Evolutionary conservation across 2,888 invertebrate species (phyloP).

Genomic region (Heliconius cydno): DNA sequence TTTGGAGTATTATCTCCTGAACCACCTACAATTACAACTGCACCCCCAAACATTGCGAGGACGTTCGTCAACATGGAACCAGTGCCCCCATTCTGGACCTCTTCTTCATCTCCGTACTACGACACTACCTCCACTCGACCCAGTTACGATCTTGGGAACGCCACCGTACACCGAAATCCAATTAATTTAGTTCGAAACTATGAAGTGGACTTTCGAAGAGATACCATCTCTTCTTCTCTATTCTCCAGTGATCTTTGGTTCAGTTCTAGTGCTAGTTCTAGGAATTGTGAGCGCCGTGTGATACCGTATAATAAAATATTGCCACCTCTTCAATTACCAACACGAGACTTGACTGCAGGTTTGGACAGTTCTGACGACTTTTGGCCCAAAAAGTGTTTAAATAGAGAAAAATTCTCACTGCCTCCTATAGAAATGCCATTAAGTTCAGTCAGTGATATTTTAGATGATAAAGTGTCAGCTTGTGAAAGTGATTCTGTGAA

Average conservation of each 20-base stretch:
- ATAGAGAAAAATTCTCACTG: conserved; percentile 51
- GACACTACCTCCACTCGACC: conserved; percentile 51
- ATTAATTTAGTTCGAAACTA: conserved; percentile 55
- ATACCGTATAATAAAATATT: conserved; percentile 63
- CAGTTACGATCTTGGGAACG: conserved; percentile 56
- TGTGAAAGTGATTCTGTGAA: conserved; percentile 46
- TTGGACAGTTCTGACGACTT: conserved; percentile 58
- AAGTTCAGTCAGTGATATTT: conserved; percentile 48
- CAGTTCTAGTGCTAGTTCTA: conserved; percentile 58
- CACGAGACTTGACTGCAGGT: conserved; percentile 51
- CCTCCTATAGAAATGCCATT: conserved; percentile 60
- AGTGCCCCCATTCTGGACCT: conserved; percentile 56
- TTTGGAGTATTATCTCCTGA: conserved; percentile 81
- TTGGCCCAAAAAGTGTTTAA: conserved; percentile 61
- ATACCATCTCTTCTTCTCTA: conserved; percentile 63
- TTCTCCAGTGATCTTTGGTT: conserved; percentile 67
- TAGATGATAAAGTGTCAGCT: conserved; percentile 47
- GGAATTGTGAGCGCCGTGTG: conserved; percentile 55
- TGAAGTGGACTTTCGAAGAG: conserved; percentile 52
- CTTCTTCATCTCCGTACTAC: conserved; percentile 61
- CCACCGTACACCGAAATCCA: conserved; percentile 58
- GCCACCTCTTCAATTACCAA: conserved; percentile 69
- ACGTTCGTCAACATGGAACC: conserved; percentile 68
- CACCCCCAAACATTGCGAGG: conserved; percentile 48
- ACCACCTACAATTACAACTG: conserved; percentile 59